Percentiles rank a stretch among this genome's conserved stretches.
These are phyloP conservation scores for Entomobrya proxima DNA, from an alignment of 2,888 invertebrate genomes.

Conservation along the genomic window DNA sequence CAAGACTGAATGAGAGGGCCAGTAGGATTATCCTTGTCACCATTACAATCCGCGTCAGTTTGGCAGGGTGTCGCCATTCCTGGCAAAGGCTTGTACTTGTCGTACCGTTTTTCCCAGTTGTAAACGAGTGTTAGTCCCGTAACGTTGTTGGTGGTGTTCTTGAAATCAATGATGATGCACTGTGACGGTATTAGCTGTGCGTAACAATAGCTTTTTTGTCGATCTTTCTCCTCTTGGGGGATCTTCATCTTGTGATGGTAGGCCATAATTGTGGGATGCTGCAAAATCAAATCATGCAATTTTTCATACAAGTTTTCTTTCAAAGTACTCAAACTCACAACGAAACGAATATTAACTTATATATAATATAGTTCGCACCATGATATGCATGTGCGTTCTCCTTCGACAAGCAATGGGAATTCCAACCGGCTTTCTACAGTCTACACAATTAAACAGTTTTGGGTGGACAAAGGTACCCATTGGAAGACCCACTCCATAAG, in stretches of 20 bases:
- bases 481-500: slow-evolving; percentile 59
- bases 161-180: slow-evolving; percentile 9
- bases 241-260: slow-evolving; percentile 54
- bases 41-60: neutral
- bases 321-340: neutral
- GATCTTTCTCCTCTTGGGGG: neutral
- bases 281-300: neutral
- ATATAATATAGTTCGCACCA: no score
- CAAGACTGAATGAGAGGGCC: neutral
- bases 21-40: no score
- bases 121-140: neutral
- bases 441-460: slow-evolving; percentile 47
- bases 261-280: slow-evolving; percentile 60
- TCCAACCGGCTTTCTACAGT: slow-evolving; percentile 52
- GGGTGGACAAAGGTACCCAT: slow-evolving; percentile 46
- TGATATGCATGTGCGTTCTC: slow-evolving; percentile 39
- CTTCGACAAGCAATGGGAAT: slow-evolving; percentile 54
- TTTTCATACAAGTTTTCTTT: neutral
- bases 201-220: neutral
- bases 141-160: neutral
- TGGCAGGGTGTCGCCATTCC: neutral
- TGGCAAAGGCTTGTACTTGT: neutral
- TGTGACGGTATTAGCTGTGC: neutral
- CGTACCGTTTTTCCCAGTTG: neutral
- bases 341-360: no score